Percentiles rank a stretch among this genome's conserved stretches.
phyloP scores from a whole-genome alignment of 2,113 vertebrate genomes.

The Aleadryas rufinucha region DNA sequence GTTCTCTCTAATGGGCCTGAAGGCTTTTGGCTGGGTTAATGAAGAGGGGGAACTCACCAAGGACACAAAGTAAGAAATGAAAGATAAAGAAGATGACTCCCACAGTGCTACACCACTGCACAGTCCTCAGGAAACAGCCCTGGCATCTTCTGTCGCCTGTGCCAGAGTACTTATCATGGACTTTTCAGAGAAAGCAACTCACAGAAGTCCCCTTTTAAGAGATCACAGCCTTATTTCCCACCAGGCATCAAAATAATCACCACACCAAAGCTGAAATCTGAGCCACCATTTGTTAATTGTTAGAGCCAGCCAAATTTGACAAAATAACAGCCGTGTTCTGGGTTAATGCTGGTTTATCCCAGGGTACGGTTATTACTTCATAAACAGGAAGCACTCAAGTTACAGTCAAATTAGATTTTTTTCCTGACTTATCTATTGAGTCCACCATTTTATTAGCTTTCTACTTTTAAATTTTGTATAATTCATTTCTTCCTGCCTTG shows the following conservation, averaged over 20 bases:
- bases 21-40: not conserved
- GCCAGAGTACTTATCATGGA: not conserved
- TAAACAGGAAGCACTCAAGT: conserved; percentile 37
- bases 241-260: conserved; percentile 24
- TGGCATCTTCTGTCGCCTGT: not conserved
- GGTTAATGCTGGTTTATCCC: conserved; percentile 21
- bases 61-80: not conserved
- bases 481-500: conserved; percentile 7
- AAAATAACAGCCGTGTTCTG: conserved; percentile 3
- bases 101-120: not conserved
- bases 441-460: conserved; percentile 19
- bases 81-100: not conserved
- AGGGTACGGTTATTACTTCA: not conserved
- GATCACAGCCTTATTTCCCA: not conserved
- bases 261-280: conserved; percentile 32
- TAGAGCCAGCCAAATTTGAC: conserved; percentile 5
- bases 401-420: conserved; percentile 53
- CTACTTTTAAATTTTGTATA: not conserved
- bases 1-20: not conserved
- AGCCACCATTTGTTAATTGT: conserved; percentile 34
- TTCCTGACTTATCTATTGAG: conserved; percentile 32
- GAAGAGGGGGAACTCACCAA: not conserved
- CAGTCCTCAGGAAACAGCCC: not conserved
- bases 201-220: not conserved
- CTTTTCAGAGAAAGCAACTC: not conserved